phyloP scores from a whole-genome alignment of 2,113 vertebrate species.

The Otolemur garnettii region DNA sequence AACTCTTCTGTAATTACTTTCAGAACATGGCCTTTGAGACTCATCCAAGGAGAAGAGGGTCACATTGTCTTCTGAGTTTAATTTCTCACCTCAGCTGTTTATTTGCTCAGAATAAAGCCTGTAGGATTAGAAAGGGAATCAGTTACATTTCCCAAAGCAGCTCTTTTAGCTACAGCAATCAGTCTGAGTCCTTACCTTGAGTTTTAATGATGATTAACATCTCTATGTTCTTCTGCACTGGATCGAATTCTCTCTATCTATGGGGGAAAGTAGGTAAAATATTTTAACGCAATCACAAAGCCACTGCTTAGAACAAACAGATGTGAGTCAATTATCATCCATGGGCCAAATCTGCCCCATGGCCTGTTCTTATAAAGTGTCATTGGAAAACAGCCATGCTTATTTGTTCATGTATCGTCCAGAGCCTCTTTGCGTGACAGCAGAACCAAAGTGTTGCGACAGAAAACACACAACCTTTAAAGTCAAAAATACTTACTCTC shows the following conservation, averaged over 20 bases:
- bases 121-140: conserved; percentile 35
- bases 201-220: conserved; percentile 22
- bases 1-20: neutral
- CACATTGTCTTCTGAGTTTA: neutral
- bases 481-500: neutral
- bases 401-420: neutral
- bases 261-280: neutral
- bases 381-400: conserved; percentile 6
- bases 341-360: neutral
- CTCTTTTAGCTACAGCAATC: neutral
- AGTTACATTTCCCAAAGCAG: neutral
- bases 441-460: neutral
- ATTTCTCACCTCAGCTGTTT: conserved; percentile 45
- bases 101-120: conserved; percentile 55
- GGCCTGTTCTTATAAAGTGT: neutral
- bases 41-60: conserved; percentile 43
- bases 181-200: neutral
- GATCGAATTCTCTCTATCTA: neutral
- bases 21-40: conserved; percentile 4
- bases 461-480: neutral
- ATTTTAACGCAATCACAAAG: neutral
- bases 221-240: neutral
- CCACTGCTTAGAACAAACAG: conserved; percentile 21
- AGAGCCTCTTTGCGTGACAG: neutral
- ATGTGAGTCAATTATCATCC: neutral